Evolutionary conservation across 2,113 vertebrate genomes (phyloP).

Genomic region (Gallinago paraguaiae): DNA sequence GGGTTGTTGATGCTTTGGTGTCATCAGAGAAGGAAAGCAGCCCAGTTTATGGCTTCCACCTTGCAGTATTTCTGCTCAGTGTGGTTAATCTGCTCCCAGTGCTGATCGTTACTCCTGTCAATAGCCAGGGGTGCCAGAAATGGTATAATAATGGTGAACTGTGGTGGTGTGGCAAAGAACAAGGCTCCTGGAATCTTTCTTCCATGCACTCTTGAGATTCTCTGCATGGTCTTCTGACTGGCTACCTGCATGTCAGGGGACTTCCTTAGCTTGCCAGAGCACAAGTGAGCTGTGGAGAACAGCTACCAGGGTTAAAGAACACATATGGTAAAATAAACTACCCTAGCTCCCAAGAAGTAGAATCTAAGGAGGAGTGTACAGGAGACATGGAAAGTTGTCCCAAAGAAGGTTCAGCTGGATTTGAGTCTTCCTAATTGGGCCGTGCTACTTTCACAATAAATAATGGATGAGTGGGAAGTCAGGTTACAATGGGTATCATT

Average conservation of each 20-base stretch:
- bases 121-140: neutral
- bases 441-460: neutral
- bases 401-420: neutral
- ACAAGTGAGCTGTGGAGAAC: neutral
- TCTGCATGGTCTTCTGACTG: neutral
- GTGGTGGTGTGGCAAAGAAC: neutral
- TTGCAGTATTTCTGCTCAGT: neutral
- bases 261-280: neutral
- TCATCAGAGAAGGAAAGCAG: neutral
- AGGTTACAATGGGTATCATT: neutral
- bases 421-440: neutral
- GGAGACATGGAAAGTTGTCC: neutral
- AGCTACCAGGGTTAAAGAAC: neutral
- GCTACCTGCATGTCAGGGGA: neutral
- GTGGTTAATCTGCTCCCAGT: neutral
- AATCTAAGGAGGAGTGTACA: neutral
- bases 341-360: neutral
- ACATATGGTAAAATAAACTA: neutral
- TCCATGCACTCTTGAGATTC: neutral
- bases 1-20: neutral
- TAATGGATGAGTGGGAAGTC: neutral
- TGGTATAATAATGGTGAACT: neutral
- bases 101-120: neutral
- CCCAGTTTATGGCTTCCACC: neutral
- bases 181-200: neutral